These are phyloP conservation scores for Vimba vimba DNA, from an alignment of 2,113 vertebrate species.

Conservation along the genomic window DNA sequence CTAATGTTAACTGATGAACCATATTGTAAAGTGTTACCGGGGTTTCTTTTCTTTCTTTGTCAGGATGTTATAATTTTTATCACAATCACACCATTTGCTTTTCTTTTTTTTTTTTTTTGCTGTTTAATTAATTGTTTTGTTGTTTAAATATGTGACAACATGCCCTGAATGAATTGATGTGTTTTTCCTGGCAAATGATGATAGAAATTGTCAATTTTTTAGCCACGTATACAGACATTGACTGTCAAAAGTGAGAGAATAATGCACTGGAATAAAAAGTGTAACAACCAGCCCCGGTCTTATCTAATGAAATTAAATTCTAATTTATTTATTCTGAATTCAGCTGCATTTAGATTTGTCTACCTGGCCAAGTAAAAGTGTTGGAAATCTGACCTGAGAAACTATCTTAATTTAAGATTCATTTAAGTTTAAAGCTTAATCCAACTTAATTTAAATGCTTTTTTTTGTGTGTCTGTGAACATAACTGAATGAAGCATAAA, in stretches of 20 bases:
- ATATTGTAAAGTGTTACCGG: too few species aligned
- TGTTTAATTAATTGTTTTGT: background rate
- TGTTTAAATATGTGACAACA: background rate
- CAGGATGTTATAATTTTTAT: too few species aligned
- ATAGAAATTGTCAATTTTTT: background rate
- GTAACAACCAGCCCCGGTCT: background rate
- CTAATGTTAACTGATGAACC: too few species aligned
- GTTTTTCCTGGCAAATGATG: background rate
- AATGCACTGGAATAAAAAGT: background rate
- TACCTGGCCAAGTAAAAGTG: background rate
- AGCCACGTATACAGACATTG: background rate
- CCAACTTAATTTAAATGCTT: background rate
- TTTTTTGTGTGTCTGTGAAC: background rate
- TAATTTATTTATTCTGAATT: background rate
- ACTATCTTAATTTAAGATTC: too few species aligned
- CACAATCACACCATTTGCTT: background rate
- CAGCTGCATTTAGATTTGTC: constrained; percentile 1
- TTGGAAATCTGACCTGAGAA: background rate
- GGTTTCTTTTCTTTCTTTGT: too few species aligned
- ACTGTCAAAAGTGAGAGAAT: background rate
- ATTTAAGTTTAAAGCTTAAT: background rate
- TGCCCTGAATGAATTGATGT: too few species aligned
- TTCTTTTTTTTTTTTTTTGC: background rate
- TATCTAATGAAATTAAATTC: background rate
- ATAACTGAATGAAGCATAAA: background rate